Percentiles rank a stretch among this genome's conserved stretches.
These are phyloP conservation scores for Drosophila pallidifrons DNA, from an alignment of 1,140 invertebrate genomes.

Conservation along the genomic window DNA sequence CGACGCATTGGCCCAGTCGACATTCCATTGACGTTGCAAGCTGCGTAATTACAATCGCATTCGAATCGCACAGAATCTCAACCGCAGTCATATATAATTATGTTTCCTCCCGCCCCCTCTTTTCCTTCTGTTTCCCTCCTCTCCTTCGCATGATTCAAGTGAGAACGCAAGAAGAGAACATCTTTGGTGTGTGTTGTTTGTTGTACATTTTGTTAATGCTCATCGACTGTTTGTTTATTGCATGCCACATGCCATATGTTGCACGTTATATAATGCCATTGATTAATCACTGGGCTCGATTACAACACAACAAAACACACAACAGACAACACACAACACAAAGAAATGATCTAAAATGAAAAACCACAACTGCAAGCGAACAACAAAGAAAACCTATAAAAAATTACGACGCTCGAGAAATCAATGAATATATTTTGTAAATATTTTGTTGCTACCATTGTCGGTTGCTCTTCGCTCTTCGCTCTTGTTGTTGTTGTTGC, in stretches of 20 bases:
- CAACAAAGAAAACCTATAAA: slow-evolving; percentile 16
- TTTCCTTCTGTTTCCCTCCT: no score
- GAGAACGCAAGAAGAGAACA: neutral
- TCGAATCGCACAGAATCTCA: slow-evolving; percentile 5
- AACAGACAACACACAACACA: neutral
- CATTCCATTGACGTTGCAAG: slow-evolving; percentile 14
- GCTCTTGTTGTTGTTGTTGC: slow-evolving; percentile 23
- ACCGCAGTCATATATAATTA: neutral
- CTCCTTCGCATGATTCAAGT: neutral
- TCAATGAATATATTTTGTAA: slow-evolving; percentile 78
- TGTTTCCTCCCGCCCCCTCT: neutral
- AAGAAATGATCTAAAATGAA: slow-evolving; percentile 53
- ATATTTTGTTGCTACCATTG: slow-evolving; percentile 49
- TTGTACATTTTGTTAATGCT: neutral
- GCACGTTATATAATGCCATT: slow-evolving; percentile 38
- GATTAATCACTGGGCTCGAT: slow-evolving; percentile 57
- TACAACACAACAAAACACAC: slow-evolving; percentile 33
- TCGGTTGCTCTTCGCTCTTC: no score
- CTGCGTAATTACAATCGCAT: slow-evolving; percentile 13
- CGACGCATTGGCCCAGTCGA: slow-evolving; percentile 28
- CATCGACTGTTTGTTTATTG: slow-evolving; percentile 1
- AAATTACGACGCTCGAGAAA: slow-evolving; percentile 56
- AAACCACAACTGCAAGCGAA: slow-evolving; percentile 40
- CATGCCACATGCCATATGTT: neutral
- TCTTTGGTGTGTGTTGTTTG: neutral